Percentiles rank a stretch among this genome's conserved stretches.
These are phyloP conservation scores for Nematopogon swammerdamellus DNA, from an alignment of 2,888 invertebrate species.

Conservation along the genomic window DNA sequence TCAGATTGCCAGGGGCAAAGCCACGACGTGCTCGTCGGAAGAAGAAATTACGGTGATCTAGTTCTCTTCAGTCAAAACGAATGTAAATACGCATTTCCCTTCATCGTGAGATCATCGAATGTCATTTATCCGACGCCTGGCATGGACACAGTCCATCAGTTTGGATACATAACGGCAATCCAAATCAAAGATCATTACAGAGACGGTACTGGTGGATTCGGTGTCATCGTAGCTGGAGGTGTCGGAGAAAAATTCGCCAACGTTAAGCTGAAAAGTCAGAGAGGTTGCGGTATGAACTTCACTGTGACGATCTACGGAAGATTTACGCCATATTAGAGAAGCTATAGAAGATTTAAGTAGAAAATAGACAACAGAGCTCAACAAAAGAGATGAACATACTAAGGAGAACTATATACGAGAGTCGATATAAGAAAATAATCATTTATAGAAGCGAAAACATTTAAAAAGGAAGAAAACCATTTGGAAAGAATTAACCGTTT, in stretches of 20 bases:
- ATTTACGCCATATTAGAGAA: conserved; percentile 14
- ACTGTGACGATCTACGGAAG: conserved; percentile 41
- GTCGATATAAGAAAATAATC: too few relatives aligned
- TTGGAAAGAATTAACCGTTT: too few relatives aligned
- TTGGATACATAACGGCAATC: conserved; percentile 33
- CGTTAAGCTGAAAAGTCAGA: conserved; percentile 41
- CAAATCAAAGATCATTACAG: conserved; percentile 30
- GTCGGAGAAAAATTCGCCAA: conserved; percentile 39
- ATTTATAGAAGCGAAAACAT: too few relatives aligned
- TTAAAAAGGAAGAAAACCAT: too few relatives aligned
- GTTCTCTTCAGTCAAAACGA: conserved; percentile 30
- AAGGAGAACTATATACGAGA: too few relatives aligned
- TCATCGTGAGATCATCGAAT: conserved; percentile 26
- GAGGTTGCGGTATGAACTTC: conserved; percentile 36
- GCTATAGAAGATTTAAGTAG: too few relatives aligned
- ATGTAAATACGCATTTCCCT: conserved; percentile 38
- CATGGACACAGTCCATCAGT: conserved; percentile 21
- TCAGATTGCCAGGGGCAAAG: conserved; percentile 26
- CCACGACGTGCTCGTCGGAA: conserved; percentile 33
- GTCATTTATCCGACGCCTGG: conserved; percentile 37
- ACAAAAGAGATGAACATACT: too few relatives aligned
- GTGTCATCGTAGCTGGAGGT: conserved; percentile 35
- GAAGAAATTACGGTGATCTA: conserved; percentile 33
- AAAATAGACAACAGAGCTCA: too few relatives aligned
- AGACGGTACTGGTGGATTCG: conserved; percentile 37